Evolutionary conservation across 1,140 invertebrate genomes (phyloP).

Genomic region (Chrysomallon squamiferum): DNA sequence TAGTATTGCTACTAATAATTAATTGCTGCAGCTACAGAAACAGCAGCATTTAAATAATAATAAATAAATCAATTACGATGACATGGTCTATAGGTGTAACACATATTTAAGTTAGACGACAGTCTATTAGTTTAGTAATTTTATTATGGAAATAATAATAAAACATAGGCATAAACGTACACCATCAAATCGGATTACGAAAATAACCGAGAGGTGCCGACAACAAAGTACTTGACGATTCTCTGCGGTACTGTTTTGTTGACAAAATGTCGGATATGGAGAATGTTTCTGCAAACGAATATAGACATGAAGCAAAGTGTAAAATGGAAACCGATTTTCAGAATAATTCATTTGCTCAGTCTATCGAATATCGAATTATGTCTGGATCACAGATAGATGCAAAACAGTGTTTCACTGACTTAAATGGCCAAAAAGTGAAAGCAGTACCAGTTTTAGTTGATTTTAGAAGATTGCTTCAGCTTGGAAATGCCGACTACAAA

Average conservation of each 20-base stretch:
- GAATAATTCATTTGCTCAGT: conserved; percentile 13
- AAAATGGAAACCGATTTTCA: conserved; percentile 12
- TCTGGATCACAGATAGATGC: conserved; percentile 49
- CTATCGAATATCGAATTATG: conserved; percentile 30
- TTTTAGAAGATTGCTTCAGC: conserved; percentile 46
- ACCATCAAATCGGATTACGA: no score
- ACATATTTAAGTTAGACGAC: no score
- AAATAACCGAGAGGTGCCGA: not conserved
- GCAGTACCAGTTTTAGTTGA: conserved; percentile 53
- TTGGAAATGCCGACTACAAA: conserved; percentile 19
- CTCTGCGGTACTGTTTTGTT: conserved; percentile 48
- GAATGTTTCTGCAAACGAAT: conserved; percentile 5
- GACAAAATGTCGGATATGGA: conserved; percentile 47
- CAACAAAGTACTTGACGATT: conserved; percentile 23
- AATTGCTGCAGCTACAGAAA: no score
- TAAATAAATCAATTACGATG: no score
- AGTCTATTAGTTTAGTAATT: no score
- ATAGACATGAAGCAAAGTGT: conserved; percentile 6
- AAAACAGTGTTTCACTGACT: conserved; percentile 44
- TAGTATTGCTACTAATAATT: no score
- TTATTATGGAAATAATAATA: no score
- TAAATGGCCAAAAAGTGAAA: conserved; percentile 36
- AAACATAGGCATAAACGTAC: no score
- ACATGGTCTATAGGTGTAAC: no score
- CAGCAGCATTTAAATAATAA: no score